These are phyloP conservation scores for Aphelenchoides bicaudatus DNA, from an alignment of 2,888 invertebrate genomes.

Conservation along the genomic window DNA sequence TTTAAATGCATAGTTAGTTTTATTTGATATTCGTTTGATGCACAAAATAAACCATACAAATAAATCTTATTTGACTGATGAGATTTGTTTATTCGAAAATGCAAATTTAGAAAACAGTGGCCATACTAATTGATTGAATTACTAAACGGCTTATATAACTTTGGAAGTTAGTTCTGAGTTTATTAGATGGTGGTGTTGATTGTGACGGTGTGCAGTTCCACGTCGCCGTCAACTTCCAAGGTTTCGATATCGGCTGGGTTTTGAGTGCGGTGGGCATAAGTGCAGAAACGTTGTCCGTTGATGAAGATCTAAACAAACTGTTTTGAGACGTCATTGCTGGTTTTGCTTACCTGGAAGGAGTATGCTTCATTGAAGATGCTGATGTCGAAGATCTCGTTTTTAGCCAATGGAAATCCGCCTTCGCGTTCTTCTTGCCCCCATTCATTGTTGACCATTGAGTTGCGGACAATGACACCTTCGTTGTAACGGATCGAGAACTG, in stretches of 20 bases:
- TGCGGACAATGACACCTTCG: slow-evolving; percentile 58
- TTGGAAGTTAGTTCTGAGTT: neutral
- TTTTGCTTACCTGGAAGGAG: no score
- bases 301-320: slow-evolving; percentile 57
- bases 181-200: slow-evolving; percentile 40
- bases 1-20: slow-evolving; percentile 11
- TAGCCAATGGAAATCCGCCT: slow-evolving; percentile 51
- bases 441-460: slow-evolving; percentile 49
- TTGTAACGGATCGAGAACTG: slow-evolving; percentile 58
- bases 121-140: no score
- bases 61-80: neutral
- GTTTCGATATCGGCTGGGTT: slow-evolving; percentile 52
- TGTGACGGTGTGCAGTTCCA: slow-evolving; percentile 56
- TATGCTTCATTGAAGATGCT: slow-evolving; percentile 59
- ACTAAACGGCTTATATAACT: neutral
- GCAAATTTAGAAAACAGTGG: no score
- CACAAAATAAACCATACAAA: neutral
- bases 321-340: no score
- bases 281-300: slow-evolving; percentile 49
- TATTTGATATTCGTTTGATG: neutral
- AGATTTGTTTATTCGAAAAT: no score
- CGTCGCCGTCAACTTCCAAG: slow-evolving; percentile 45
- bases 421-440: slow-evolving; percentile 60
- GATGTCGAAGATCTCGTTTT: slow-evolving; percentile 57
- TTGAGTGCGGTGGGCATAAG: slow-evolving; percentile 49